Evolutionary conservation across 1,140 invertebrate genomes (phyloP).

Genomic region (Holcopasites calliopsidis): DNA sequence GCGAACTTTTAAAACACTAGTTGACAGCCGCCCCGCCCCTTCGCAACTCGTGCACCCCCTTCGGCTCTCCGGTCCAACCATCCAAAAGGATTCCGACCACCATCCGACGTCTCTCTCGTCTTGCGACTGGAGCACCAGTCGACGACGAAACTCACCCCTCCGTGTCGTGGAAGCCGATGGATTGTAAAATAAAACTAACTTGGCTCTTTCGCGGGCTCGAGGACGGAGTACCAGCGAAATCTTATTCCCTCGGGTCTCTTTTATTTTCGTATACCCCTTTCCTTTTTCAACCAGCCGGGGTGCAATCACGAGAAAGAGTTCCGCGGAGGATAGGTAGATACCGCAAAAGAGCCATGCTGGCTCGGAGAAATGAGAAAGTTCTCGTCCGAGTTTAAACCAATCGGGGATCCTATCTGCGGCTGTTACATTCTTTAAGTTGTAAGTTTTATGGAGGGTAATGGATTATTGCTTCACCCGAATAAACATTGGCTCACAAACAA

Average conservation of each 20-base stretch:
- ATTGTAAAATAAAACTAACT: constrained; percentile 81
- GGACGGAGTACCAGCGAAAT: constrained; percentile 74
- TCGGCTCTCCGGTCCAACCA: constrained; percentile 61
- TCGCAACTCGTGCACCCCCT: constrained; percentile 30
- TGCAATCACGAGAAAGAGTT: constrained; percentile 23
- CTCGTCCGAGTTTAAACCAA: background rate
- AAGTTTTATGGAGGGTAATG: background rate
- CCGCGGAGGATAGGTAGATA: constrained; percentile 4
- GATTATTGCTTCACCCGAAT: background rate
- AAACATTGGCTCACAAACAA: background rate
- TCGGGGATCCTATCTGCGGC: background rate
- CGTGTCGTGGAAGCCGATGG: constrained; percentile 73
- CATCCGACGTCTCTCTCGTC: constrained; percentile 8
- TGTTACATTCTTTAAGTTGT: background rate
- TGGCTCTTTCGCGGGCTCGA: constrained; percentile 76
- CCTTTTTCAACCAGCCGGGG: constrained; percentile 7
- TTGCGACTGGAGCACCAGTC: constrained; percentile 42
- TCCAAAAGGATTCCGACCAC: constrained; percentile 69
- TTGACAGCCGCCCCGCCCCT: constrained; percentile 75
- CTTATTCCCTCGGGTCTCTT: constrained; percentile 76
- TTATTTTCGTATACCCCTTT: constrained; percentile 64
- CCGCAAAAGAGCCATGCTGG: constrained; percentile 6
- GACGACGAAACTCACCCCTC: constrained; percentile 57
- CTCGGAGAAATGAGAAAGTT: constrained; percentile 42
- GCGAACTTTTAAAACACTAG: constrained; percentile 81